Percentiles rank a stretch among this genome's conserved stretches.
These are phyloP conservation scores for Chinchilla lanigera DNA, from an alignment of 2,113 vertebrate genomes.

Conservation along the genomic window DNA sequence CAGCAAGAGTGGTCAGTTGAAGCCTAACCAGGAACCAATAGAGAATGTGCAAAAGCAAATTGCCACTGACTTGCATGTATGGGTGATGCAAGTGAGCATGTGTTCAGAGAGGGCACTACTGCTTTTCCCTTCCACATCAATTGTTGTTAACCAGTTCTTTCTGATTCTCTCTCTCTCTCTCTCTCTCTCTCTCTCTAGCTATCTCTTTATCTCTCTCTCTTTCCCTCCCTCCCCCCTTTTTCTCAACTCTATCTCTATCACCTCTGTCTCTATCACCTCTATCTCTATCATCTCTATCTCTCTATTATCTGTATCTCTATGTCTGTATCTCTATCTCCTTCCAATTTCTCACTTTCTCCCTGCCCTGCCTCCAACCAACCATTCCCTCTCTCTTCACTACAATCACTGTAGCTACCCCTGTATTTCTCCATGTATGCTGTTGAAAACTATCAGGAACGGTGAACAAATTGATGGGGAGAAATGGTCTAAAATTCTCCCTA, in stretches of 20 bases:
- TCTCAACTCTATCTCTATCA: too few relatives aligned
- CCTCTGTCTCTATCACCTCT: neutral
- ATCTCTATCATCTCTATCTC: neutral
- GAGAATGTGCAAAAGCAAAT: slow-evolving; percentile 66
- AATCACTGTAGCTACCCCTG: slow-evolving; percentile 75
- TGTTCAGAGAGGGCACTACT: neutral
- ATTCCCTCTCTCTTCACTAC: slow-evolving; percentile 73
- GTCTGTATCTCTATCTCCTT: neutral
- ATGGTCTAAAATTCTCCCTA: neutral
- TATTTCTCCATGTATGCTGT: slow-evolving; percentile 70
- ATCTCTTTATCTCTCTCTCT: slow-evolving; percentile 72
- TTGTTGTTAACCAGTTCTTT: slow-evolving; percentile 83
- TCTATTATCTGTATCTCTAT: too few relatives aligned
- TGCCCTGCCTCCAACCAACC: too few relatives aligned
- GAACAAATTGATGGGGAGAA: slow-evolving; percentile 67
- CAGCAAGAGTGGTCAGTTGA: slow-evolving; percentile 35
- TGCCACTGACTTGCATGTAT: slow-evolving; percentile 56
- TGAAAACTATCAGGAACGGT: slow-evolving; percentile 73
- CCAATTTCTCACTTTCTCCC: neutral
- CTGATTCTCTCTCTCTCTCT: slow-evolving; percentile 82
- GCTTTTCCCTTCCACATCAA: slow-evolving; percentile 78
- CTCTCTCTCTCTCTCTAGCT: too few relatives aligned
- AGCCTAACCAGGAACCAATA: slow-evolving; percentile 62
- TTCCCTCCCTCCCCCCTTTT: neutral
- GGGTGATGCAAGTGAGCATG: slow-evolving; percentile 76